phyloP scores from a whole-genome alignment of 2,888 invertebrate genomes.

The Drosophila tanythrix region DNA sequence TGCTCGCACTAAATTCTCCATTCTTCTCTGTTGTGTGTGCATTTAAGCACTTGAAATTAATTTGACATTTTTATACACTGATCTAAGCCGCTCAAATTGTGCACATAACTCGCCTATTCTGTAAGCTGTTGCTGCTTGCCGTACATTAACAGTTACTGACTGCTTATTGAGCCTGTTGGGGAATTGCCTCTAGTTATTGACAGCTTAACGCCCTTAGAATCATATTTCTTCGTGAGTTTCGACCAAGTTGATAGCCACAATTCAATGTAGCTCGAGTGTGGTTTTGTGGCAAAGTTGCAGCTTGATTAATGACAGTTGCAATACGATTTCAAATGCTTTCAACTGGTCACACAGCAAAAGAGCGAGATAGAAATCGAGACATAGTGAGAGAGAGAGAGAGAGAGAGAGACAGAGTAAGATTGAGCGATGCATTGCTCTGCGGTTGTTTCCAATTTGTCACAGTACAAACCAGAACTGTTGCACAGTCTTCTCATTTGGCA shows the following conservation, averaged over 20 bases:
- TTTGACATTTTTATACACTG: slow-evolving; percentile 64
- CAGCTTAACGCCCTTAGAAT: slow-evolving; percentile 34
- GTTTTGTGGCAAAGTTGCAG: slow-evolving; percentile 55
- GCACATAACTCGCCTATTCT: slow-evolving; percentile 34
- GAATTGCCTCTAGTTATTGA: slow-evolving; percentile 30
- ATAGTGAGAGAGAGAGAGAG: not conserved
- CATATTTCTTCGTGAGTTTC: slow-evolving; percentile 19
- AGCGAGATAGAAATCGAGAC: not conserved
- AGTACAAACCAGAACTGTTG: slow-evolving; percentile 47
- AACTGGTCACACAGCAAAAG: slow-evolving; percentile 13
- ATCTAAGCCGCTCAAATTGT: slow-evolving; percentile 36
- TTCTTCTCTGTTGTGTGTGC: slow-evolving; percentile 34
- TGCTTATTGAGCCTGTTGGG: slow-evolving; percentile 3
- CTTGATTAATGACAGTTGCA: slow-evolving; percentile 68
- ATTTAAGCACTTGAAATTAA: slow-evolving; percentile 57
- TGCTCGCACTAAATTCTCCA: slow-evolving; percentile 38
- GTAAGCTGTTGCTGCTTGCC: slow-evolving; percentile 1
- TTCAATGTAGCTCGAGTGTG: slow-evolving; percentile 28
- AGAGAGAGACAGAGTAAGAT: slow-evolving; percentile 1
- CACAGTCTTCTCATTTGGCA: slow-evolving; percentile 41
- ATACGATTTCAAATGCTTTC: slow-evolving; percentile 62
- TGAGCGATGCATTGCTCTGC: slow-evolving; percentile 33
- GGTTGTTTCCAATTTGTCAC: slow-evolving; percentile 54
- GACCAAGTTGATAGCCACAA: slow-evolving; percentile 27
- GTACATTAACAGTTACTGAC: not conserved